Conservation (phyloP, 2,113 vertebrate genomes). For the Desmodus rotundus region DNA sequence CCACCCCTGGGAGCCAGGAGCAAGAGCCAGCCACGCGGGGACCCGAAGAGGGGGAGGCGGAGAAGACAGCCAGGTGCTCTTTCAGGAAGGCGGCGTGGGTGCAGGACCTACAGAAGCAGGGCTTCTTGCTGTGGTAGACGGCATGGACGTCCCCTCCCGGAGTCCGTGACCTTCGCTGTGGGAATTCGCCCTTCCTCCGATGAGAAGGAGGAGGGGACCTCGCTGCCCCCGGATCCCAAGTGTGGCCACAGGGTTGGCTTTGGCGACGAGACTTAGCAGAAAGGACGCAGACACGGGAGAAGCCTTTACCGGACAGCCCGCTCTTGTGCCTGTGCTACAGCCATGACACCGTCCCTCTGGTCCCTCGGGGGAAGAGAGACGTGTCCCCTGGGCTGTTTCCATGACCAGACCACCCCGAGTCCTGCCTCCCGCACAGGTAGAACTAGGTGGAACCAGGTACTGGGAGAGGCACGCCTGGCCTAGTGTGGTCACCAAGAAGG, state of each 20-base stretch:
- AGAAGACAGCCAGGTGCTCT: not conserved
- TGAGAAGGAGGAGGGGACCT: not conserved
- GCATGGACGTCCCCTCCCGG: too few species aligned
- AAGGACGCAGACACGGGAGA: not conserved
- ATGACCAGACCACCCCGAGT: not conserved
- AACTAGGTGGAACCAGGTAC: too few species aligned
- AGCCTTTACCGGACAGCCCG: not conserved
- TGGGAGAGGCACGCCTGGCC: not conserved
- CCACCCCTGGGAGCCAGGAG: not conserved
- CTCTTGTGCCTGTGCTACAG: not conserved
- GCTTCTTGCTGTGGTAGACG: not conserved
- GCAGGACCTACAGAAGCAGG: not conserved
- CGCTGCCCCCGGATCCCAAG: not conserved
- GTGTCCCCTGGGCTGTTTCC: not conserved
- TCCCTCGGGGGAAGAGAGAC: not conserved
- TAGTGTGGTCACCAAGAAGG: not conserved
- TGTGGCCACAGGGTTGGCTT: not conserved
- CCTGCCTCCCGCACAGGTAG: not conserved
- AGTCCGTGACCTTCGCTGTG: not conserved
- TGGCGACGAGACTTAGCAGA: not conserved
- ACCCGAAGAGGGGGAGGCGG: not conserved
- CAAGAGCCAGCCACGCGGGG: not conserved
- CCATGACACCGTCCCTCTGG: not conserved
- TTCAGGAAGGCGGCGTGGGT: not conserved
- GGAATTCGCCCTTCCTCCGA: not conserved